These are phyloP conservation scores for Apantesis nais DNA, from an alignment of 2,888 invertebrate species.

Conservation along the genomic window DNA sequence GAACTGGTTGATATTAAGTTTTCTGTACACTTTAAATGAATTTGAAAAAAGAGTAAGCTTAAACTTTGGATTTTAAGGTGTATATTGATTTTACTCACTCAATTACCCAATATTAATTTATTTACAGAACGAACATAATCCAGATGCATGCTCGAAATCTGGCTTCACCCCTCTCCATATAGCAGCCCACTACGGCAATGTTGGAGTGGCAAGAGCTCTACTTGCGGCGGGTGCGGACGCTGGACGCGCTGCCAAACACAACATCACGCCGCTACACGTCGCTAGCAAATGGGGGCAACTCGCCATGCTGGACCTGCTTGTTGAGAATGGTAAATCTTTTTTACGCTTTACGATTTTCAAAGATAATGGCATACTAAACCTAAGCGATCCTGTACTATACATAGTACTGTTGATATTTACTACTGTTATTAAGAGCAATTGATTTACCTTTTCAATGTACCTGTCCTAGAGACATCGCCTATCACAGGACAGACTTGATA, in stretches of 20 bases:
- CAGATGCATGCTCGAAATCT: slow-evolving; percentile 98
- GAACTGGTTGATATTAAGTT: too few relatives aligned
- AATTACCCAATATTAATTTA: not conserved
- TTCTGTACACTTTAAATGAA: too few relatives aligned
- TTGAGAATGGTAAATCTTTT: slow-evolving; percentile 87
- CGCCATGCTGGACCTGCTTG: slow-evolving; percentile 95
- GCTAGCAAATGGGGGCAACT: slow-evolving; percentile 99
- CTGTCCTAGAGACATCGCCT: too few relatives aligned
- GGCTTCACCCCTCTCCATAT: slow-evolving; percentile 99
- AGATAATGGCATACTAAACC: not conserved
- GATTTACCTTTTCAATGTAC: too few relatives aligned
- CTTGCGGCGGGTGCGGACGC: slow-evolving; percentile 97
- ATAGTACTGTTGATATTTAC: too few relatives aligned
- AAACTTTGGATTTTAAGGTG: too few relatives aligned
- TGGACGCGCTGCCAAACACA: slow-evolving; percentile 98
- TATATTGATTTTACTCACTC: not conserved
- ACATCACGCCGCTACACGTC: slow-evolving; percentile 99
- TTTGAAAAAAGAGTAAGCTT: too few relatives aligned
- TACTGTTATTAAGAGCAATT: too few relatives aligned
- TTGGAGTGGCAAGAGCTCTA: slow-evolving; percentile 95
- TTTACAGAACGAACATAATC: slow-evolving; percentile 95
- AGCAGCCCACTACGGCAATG: slow-evolving; percentile 99
- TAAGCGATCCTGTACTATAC: not conserved
- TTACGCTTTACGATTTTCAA: not conserved
- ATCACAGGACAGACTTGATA: too few relatives aligned